A percentile compares a stretch with the other conserved stretches of the same genome.
Conservation (phyloP, 1,140 invertebrate species). For the Limonius californicus region DNA sequence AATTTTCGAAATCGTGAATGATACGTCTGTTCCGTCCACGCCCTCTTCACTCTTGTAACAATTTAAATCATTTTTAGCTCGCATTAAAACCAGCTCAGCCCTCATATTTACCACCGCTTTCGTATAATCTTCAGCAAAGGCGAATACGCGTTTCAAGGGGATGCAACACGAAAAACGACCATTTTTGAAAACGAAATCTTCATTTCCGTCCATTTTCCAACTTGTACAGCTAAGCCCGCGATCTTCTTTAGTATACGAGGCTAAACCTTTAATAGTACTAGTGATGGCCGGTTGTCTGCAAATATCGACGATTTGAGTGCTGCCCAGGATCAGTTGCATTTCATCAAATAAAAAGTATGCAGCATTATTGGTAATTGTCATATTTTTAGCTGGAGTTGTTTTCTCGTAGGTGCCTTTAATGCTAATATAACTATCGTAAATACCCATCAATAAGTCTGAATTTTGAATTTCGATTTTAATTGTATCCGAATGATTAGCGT, state of each 20-base stretch:
- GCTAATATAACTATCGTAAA: neutral
- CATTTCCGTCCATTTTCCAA: neutral
- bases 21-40: no score
- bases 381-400: neutral
- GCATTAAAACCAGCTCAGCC: conserved; percentile 9
- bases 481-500: neutral
- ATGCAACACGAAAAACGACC: neutral
- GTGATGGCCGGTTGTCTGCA: neutral
- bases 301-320: neutral
- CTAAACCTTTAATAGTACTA: neutral
- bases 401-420: neutral
- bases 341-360: neutral
- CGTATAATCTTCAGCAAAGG: conserved; percentile 2
- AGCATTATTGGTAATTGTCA: neutral
- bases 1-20: no score
- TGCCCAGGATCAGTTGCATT: neutral
- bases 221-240: neutral
- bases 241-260: neutral
- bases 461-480: neutral
- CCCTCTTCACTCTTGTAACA: conserved; percentile 8
- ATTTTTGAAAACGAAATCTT: neutral
- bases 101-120: conserved; percentile 5
- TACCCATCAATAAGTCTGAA: neutral
- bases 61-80: conserved; percentile 3
- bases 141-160: neutral